Evolutionary conservation across 2,113 vertebrate genomes (phyloP), one percentile per base, ranked within the genome.

Genomic region (Coregonus clupeaformis): DNA sequence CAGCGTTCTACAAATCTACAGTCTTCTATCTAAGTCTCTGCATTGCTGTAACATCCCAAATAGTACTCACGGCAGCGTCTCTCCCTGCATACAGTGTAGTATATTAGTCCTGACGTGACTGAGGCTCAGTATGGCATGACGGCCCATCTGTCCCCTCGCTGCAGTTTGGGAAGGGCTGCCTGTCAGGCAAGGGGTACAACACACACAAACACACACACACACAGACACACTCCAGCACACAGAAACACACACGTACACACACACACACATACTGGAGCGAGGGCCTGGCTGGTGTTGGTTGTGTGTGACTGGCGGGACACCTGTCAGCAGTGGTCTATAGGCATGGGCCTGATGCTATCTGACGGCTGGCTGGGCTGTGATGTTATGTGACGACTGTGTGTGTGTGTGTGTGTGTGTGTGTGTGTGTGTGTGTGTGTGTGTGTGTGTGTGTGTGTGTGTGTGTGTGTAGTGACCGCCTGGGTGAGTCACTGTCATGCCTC

Each of bases 401-500:
- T 85, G 80, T 75, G 76, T 83, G 80, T 69, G 68, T 32, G 30
- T 27, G 27, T 32, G 30, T 32, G 30, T 30, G 30, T 30, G 30
- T 1, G 1, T 30, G 30, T 1, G 5, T 1, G 4, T 30, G 0
- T 5, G 30, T 36, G 32, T 32, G 32, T 7, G 32, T 32, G 32
- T 32, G 32, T 32, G 32, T 32, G 32, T 32, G 32, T 32, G 32
- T 32, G 32, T 32, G 32, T 32, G 32, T 32, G 32, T 32, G 32
- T 32, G 32, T 32, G 32, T 36, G 32, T 73, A 70, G 69, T 86
- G 88, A 87, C 83, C 80, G 59, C 87, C 89, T 87, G 88, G 80
- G 90, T 91, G 89, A 90, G 88, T 90, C 89, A 91, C 86, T 89
- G 86, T 89, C 86, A 83, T 87, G 88, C 86, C 87, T 85, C 75